phyloP scores from a whole-genome alignment of 2,797 vertebrate species.

The Halcyon badia region DNA sequence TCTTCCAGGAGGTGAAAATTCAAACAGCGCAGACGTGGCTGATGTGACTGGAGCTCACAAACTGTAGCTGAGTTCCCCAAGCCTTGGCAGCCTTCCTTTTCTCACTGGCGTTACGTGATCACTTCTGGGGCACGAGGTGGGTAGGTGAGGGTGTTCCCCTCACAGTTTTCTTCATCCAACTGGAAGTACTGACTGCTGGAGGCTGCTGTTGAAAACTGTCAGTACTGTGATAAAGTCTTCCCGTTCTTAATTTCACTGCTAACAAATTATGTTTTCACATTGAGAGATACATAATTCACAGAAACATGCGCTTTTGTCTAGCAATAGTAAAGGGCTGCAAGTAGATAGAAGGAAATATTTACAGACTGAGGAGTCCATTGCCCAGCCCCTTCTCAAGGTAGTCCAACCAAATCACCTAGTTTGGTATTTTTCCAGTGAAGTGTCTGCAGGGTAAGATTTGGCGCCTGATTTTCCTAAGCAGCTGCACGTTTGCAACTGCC shows the following conservation, averaged over 20 bases:
- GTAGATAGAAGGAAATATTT: neutral
- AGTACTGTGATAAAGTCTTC: neutral
- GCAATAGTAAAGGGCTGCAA: neutral
- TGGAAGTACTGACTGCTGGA: neutral
- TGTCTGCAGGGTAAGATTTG: neutral
- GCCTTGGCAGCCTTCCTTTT: conserved; percentile 37
- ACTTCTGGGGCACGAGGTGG: neutral
- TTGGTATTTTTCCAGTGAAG: neutral
- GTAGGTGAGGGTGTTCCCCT: neutral
- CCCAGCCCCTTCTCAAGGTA: neutral
- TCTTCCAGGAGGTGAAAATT: conserved; percentile 43
- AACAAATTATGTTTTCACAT: neutral
- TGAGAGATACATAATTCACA: neutral
- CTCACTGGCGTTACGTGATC: conserved; percentile 35
- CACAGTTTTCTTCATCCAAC: conserved; percentile 23
- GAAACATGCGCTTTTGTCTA: neutral
- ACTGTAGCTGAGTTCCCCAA: neutral
- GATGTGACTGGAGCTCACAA: conserved; percentile 33
- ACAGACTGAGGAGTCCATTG: neutral
- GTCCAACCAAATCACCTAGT: neutral
- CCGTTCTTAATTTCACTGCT: neutral
- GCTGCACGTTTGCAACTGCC: neutral
- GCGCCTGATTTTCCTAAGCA: neutral
- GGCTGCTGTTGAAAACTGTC: neutral
- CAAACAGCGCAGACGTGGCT: neutral